Percentiles rank a stretch among this genome's conserved stretches.
Conservation (phyloP, 2,888 invertebrate species). For the Cepaea hortensis region DNA sequence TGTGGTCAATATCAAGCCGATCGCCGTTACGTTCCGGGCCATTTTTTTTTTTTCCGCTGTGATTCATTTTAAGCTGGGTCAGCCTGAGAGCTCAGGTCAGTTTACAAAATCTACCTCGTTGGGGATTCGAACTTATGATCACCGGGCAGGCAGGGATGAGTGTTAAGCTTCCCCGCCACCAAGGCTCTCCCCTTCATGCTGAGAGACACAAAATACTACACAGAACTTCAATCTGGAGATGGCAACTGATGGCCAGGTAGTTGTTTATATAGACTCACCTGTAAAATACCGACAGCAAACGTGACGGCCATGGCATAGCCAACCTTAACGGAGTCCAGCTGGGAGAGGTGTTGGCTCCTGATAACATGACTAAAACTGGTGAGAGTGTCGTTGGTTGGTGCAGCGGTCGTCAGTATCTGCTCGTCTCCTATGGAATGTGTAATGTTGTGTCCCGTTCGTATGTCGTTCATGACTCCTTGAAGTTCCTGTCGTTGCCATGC, state of each 20-base stretch:
- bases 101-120: too few relatives aligned
- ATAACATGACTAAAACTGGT: slow-evolving; percentile 9
- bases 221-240: neutral
- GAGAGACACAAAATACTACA: neutral
- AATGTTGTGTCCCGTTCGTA: slow-evolving; percentile 41
- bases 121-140: too few relatives aligned
- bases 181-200: too few relatives aligned
- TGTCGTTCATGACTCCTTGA: slow-evolving; percentile 41
- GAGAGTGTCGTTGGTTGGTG: slow-evolving; percentile 10
- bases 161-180: too few relatives aligned
- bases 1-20: too few relatives aligned
- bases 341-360: slow-evolving; percentile 32
- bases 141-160: too few relatives aligned
- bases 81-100: too few relatives aligned
- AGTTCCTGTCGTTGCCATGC: slow-evolving; percentile 51
- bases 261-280: slow-evolving; percentile 57
- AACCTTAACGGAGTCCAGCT: slow-evolving; percentile 55
- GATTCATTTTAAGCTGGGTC: too few relatives aligned
- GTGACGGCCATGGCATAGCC: slow-evolving; percentile 85
- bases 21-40: too few relatives aligned
- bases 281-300: slow-evolving; percentile 80
- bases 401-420: neutral
- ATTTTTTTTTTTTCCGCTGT: too few relatives aligned
- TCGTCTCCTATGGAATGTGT: slow-evolving; percentile 30
- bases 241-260: neutral